These are phyloP conservation scores for Galaxias olidus DNA, from an alignment of 2,797 vertebrate species.

Conservation along the genomic window DNA sequence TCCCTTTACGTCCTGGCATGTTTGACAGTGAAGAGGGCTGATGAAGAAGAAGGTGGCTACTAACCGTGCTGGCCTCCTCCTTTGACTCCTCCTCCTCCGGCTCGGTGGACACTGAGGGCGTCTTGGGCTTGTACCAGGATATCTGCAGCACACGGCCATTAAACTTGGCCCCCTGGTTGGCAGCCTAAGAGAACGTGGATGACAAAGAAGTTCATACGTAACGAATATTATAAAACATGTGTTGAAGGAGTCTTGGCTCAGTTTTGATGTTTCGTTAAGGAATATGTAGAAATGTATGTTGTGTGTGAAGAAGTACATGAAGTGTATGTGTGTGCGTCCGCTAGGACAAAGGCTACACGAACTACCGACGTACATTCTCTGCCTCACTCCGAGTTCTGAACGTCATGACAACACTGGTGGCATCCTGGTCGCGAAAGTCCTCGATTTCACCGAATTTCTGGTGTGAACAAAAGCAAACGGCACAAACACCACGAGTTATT, in stretches of 20 bases:
- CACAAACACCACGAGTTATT: not conserved
- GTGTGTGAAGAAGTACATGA: too few species aligned
- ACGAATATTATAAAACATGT: not conserved
- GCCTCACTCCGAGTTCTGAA: slow-evolving; percentile 88
- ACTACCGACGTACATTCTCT: slow-evolving; percentile 90
- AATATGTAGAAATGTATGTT: too few species aligned
- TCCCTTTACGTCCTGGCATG: not conserved
- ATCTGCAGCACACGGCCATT: slow-evolving; percentile 95
- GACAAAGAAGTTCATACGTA: not conserved
- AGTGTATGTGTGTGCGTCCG: not conserved
- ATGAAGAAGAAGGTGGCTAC: not conserved
- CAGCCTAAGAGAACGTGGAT: slow-evolving; percentile 73
- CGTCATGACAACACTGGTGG: slow-evolving; percentile 84
- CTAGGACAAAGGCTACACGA: not conserved
- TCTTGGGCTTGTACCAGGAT: slow-evolving; percentile 97
- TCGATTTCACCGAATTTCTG: slow-evolving; percentile 91
- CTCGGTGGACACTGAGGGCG: slow-evolving; percentile 87
- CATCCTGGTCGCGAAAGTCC: slow-evolving; percentile 86
- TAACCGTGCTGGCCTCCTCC: slow-evolving; percentile 84
- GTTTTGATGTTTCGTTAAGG: too few species aligned
- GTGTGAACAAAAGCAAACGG: slow-evolving; percentile 4
- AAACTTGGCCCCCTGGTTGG: slow-evolving; percentile 96
- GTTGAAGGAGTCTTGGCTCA: not conserved
- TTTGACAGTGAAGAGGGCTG: not conserved
- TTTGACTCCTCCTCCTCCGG: slow-evolving; percentile 93